Evolutionary conservation across 2,113 vertebrate genomes (phyloP), one percentile per base, ranked within the genome.

Genomic region (Malurus alboscapulatus): DNA sequence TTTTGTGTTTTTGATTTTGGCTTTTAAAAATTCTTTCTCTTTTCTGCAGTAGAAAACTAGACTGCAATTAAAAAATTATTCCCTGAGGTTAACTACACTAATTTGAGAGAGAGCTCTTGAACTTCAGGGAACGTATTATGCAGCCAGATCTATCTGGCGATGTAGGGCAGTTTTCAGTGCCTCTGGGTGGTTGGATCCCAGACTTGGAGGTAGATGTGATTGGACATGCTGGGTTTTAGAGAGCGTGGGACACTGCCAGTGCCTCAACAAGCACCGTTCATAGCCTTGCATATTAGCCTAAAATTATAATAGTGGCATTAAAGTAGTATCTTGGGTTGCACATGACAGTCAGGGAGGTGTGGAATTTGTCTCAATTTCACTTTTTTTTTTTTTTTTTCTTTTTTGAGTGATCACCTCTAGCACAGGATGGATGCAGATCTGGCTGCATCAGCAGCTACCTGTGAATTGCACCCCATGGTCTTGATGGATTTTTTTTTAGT

Each of bases 61-160:
- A 6, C 44, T 81, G 32, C 68, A 88, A 38, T 81, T 81, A 75
- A 90, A 58, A 20, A 84, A 20, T 45, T 48, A 66, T 81, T 87
- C 53, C 32, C 45, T 2, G 13, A 65, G 73, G 57, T 87, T 84
- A 84, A 48, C 18, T 59, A 10, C 11, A 13, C 55, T 47, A 51
- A 38, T 84, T 59, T 87, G 51, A 77, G 72, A 57, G 57, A 73
- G 63, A 47, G 76, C 38, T 73, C 34, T 77, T 50, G 47, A 44
- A 58, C 84, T 74, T 67, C 51, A 77, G 91, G 65, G 72, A 58
- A 17, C 26, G 0, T 48, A 15, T 26, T 54, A 40, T 0, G 0
- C n/a, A 79, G 45, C 20, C 54, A 84, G 72, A 45, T 92, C 27
- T 47, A 59, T 82, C 53, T 87, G 75, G 74, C 2, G 1, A 30